phyloP scores from a whole-genome alignment of 2,888 invertebrate species.

The Germaria angustata region DNA sequence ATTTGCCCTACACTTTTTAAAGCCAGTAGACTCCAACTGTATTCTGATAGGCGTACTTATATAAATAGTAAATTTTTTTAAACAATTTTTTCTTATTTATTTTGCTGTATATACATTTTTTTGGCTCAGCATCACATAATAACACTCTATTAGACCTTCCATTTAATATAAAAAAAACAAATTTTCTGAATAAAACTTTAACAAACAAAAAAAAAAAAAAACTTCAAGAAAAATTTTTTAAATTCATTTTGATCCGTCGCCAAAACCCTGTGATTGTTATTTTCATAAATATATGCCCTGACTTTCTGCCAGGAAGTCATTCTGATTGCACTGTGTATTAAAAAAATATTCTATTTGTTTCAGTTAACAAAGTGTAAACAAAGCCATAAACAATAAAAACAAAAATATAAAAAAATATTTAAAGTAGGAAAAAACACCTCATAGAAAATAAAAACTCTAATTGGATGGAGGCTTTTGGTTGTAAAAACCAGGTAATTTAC shows the following conservation, averaged over 20 bases:
- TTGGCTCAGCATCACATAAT: no score
- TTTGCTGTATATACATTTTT: no score
- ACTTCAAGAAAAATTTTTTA: background rate
- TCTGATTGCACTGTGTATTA: background rate
- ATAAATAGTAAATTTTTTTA: no score
- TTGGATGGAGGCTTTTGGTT: slow-evolving; percentile 50
- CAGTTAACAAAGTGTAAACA: slow-evolving; percentile 64
- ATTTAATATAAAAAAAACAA: no score
- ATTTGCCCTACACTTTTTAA: no score
- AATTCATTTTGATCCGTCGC: background rate
- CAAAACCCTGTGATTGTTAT: no score
- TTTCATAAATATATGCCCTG: background rate
- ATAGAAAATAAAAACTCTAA: slow-evolving; percentile 37
- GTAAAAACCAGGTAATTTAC: slow-evolving; percentile 52
- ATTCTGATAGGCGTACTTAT: no score
- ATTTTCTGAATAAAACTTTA: no score
- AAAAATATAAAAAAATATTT: background rate
- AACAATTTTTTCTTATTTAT: no score
- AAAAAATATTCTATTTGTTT: slow-evolving; percentile 48
- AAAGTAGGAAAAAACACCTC: background rate
- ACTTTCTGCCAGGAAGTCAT: slow-evolving; percentile 23
- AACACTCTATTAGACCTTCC: no score
- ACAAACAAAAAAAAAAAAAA: background rate
- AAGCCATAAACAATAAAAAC: slow-evolving; percentile 45
- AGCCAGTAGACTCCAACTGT: no score